Conservation (phyloP, 2,888 invertebrate species). For the Andrena praecox region DNA sequence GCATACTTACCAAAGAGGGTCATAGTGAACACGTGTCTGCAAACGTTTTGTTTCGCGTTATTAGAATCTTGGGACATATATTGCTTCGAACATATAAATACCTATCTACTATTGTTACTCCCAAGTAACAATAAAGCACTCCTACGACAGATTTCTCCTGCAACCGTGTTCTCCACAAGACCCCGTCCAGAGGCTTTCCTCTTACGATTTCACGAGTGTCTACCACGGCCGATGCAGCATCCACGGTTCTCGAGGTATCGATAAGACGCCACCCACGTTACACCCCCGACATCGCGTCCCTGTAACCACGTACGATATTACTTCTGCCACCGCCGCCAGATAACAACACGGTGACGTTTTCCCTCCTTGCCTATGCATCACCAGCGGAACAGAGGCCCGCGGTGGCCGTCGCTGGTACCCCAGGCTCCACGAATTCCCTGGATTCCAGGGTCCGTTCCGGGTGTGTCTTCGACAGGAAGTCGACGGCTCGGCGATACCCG, state of each 20-base stretch:
- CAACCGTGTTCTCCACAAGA: background rate
- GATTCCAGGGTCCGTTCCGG: constrained; percentile 54
- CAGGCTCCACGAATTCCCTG: constrained; percentile 54
- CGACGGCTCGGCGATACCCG: constrained; percentile 38
- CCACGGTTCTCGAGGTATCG: background rate
- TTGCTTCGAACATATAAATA: background rate
- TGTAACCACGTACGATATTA: constrained; percentile 44
- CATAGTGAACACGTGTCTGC: too few relatives aligned
- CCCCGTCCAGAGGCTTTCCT: constrained; percentile 3
- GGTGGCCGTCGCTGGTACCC: constrained; percentile 26
- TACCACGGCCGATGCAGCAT: background rate
- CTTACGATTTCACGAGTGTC: constrained; percentile 29
- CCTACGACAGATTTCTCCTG: background rate
- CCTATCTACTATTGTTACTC: background rate
- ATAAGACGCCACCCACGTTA: constrained; percentile 17
- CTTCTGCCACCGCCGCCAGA: constrained; percentile 6
- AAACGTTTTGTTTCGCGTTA: too few relatives aligned
- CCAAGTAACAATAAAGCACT: background rate
- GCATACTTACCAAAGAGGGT: too few relatives aligned
- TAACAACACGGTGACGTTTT: constrained; percentile 11
- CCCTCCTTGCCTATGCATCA: constrained; percentile 24
- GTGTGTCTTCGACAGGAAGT: constrained; percentile 65
- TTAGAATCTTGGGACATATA: background rate
- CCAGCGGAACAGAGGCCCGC: background rate
- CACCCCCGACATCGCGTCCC: background rate